A percentile compares a stretch with the other conserved stretches of the same genome.
These are phyloP conservation scores for Caligus rogercresseyi DNA, from an alignment of 1,140 invertebrate genomes.

Conservation along the genomic window DNA sequence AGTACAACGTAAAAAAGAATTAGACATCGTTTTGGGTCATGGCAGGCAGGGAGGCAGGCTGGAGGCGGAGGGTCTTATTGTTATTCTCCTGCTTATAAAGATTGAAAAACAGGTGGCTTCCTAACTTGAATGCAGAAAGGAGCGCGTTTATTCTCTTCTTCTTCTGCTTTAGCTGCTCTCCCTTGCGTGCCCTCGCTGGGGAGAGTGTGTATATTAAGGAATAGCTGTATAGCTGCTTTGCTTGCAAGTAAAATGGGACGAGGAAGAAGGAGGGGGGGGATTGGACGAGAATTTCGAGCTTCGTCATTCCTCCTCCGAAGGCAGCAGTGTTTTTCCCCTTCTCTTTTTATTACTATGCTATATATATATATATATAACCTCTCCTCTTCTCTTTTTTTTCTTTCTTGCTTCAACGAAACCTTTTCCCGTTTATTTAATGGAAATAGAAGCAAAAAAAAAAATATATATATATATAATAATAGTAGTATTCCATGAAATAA, in stretches of 20 bases:
- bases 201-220: too few species aligned
- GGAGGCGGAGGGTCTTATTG: background rate
- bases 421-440: too few species aligned
- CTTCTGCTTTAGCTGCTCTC: too few species aligned
- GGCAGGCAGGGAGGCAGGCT: background rate
- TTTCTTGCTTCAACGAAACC: background rate
- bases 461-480: too few species aligned
- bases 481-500: too few species aligned
- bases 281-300: background rate
- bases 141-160: too few species aligned
- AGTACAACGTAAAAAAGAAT: background rate
- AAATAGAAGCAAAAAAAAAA: too few species aligned
- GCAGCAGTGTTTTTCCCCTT: background rate
- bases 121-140: background rate
- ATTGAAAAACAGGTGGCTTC: too few species aligned
- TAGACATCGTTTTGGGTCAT: background rate
- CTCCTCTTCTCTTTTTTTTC: background rate
- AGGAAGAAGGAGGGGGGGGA: background rate
- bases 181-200: too few species aligned
- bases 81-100: background rate
- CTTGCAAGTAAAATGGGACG: too few species aligned
- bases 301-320: background rate
- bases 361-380: background rate
- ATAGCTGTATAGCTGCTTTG: too few species aligned
- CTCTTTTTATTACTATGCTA: background rate